Evolutionary conservation across 2,888 invertebrate genomes (phyloP), one percentile per base, ranked within the genome.

Genomic region (Chymomyza fuscimana): DNA sequence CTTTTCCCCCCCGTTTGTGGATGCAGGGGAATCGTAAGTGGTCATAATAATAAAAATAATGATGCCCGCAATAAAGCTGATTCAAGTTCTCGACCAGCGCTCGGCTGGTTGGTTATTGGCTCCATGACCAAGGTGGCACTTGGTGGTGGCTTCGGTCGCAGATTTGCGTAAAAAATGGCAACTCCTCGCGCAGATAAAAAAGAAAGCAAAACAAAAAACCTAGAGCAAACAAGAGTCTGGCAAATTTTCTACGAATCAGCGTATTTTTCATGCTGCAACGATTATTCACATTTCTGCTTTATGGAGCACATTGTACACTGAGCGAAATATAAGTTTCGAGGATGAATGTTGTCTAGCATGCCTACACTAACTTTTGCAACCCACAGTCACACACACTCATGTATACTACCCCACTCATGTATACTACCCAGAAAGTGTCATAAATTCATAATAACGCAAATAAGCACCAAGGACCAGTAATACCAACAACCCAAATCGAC

Each of bases 41-140:
- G 87, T 79, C 88, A 90, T 90, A 90, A 90, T 90, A 90, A 90
- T 90, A 90, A 90, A 90, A 90, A 89, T 90, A 90, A 90, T 89
- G 90, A 90, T 89, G 89, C 81, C 81, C 77, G 89, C 90, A 90
- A 90, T 90, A 90, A 90, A 90, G 90, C 87, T 90, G 90, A 89
- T 90, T 90, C 87, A 89, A 89, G 89, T 87, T 81, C 81, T 76
- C 73, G 78, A 74, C 69, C 70, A 19, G 29, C 62, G 32, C 19
- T 40, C 60, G 52, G 12, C 12, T 32, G 46, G 12, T 63, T 65
- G 77, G 76, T 74, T 74, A 77, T 77, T 85, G 82, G 82, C 80
- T 76, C 61, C 65, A 69, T 72, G 52, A 76, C 40, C 40, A 46
- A 46, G 36, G 54, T 63, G 63, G n/a, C 32, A 46, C 5, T 50